Evolutionary conservation across 2,888 invertebrate genomes (phyloP), one percentile per base, ranked within the genome.

Genomic region (Diarsia rubi): DNA sequence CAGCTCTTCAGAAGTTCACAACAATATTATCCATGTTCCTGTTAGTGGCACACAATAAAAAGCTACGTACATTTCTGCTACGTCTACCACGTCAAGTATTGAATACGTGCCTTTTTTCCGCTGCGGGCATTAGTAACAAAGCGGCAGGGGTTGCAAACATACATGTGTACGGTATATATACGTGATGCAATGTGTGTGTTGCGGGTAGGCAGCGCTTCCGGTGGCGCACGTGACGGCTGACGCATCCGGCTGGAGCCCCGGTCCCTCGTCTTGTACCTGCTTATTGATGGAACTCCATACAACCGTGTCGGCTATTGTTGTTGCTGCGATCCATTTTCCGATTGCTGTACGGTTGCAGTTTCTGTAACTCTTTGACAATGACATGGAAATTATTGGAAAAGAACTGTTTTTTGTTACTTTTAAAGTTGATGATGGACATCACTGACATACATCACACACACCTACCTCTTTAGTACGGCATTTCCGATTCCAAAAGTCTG

Each of bases 201-300:
- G 85, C 74, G 81, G 71, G 77, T 75, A 82, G 79, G 72, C 27
- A 69, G 66, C 73, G 42, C 87, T 92, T 94, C 93, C 94, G 90
- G 91, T 82, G 73, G 89, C 88, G 88, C 86, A 81, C 87, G 89
- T 90, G 89, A 91, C 91, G 89, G 86, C 85, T 90, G 92, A 93
- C 93, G 91, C 90, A 89, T 95, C 95, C 95, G 94, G 91, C 90
- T 90, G 78, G 82, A 88, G 89, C 90, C 86, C 94, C 92, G 92
- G 88, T 83, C 78, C 81, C 82, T 82, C 81, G 54, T 59, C 71
- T 73, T 68, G 76, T 78, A 66, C 62, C 74, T 42, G 64, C 72
- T 76, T 78, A 83, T 86, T 88, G 89, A 89, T 90, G 88, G 79
- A 80, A 82, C 79, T 49, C 37, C 67, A 73, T 72, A 78, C 82